Conservation (phyloP, 2,113 vertebrate genomes). For the Trematomus loennbergii region DNA sequence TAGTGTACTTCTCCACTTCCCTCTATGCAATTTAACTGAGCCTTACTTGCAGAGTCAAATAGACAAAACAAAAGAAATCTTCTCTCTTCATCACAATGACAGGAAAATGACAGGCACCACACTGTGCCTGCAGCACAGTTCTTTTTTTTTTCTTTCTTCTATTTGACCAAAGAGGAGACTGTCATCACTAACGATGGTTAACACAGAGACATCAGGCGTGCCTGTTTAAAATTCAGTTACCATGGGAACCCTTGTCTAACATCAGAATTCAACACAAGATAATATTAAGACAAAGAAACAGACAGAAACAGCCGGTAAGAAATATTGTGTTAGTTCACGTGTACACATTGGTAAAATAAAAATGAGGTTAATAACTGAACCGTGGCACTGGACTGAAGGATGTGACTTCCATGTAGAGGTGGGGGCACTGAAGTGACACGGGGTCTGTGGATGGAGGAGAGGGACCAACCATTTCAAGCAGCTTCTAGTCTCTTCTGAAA, state of each 20-base stretch:
- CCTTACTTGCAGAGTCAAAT: constrained; percentile 29
- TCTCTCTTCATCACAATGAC: constrained; percentile 34
- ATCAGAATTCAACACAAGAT: constrained; percentile 65
- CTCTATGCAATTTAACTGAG: constrained; percentile 22
- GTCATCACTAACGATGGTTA: constrained; percentile 48
- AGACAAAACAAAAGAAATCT: neutral
- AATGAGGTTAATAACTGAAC: constrained; percentile 38
- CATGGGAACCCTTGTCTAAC: constrained; percentile 75
- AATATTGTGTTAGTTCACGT: constrained; percentile 45
- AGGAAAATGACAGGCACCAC: constrained; percentile 60
- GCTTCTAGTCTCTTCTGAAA: constrained; percentile 9
- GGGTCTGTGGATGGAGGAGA: constrained; percentile 10
- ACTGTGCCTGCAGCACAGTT: constrained; percentile 26
- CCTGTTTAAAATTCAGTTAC: constrained; percentile 78
- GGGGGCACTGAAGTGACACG: constrained; percentile 30
- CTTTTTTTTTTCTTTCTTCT: neutral
- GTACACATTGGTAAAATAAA: constrained; percentile 23
- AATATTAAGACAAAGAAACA: constrained; percentile 52
- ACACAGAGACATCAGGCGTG: constrained; percentile 62
- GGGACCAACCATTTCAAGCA: constrained; percentile 19
- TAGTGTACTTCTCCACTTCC: neutral
- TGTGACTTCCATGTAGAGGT: constrained; percentile 50
- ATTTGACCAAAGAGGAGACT: constrained; percentile 27
- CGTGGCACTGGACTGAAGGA: constrained; percentile 30
- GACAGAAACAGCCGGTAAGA: constrained; percentile 35